Evolutionary conservation across 2,888 invertebrate species (phyloP).

Genomic region (Acanthoscelides obtectus): DNA sequence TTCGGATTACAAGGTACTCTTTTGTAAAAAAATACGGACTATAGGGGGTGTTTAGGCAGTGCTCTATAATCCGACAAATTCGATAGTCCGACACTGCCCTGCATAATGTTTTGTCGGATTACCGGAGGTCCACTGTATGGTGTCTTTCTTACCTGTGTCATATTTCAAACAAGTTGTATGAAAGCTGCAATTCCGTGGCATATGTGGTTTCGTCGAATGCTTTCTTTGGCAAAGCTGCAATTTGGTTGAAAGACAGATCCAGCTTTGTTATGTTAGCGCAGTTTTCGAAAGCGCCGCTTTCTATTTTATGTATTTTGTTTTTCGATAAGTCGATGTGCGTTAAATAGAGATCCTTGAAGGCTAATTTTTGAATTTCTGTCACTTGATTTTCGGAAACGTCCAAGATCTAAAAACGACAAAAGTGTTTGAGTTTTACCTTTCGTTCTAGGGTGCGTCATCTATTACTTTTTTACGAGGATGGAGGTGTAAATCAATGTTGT

Average conservation of each 20-base stretch:
- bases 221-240: conserved; percentile 60
- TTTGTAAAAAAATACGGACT: too few species aligned
- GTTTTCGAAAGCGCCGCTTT: conserved; percentile 74
- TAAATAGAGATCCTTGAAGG: conserved; percentile 79
- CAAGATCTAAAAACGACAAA: conserved; percentile 55
- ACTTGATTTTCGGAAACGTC: conserved; percentile 81
- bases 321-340: conserved; percentile 76
- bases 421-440: too few species aligned
- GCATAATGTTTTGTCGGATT: too few species aligned
- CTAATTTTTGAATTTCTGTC: conserved; percentile 69
- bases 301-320: conserved; percentile 69
- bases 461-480: too few species aligned
- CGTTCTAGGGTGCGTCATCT: too few species aligned
- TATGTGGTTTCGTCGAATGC: conserved; percentile 81
- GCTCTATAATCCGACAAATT: too few species aligned
- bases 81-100: too few species aligned
- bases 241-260: conserved; percentile 74
- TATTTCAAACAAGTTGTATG: conserved; percentile 70
- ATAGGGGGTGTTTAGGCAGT: too few species aligned
- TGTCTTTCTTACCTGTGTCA: conserved; percentile 71
- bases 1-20: too few species aligned
- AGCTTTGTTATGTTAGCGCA: conserved; percentile 81
- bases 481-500: too few species aligned
- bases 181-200: conserved; percentile 69
- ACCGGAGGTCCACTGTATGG: too few species aligned